Base-by-base conservation (phyloP, 2,888 invertebrate species). In the Chloroclysta siterata region DNA sequence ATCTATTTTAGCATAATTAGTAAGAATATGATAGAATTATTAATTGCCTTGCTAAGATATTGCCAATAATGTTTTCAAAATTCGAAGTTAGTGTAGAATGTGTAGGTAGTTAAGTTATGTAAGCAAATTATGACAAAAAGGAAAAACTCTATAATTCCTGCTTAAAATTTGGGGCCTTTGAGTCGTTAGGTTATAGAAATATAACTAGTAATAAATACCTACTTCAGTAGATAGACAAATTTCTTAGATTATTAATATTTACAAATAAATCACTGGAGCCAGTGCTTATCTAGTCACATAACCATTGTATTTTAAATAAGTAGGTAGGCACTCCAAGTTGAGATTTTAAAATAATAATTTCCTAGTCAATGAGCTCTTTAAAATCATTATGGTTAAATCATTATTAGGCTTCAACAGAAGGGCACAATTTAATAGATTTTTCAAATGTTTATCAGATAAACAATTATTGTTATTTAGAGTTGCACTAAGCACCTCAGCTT, bases 151-250 rank as follows among this genome's bases (percentile, higher is more conserved):
- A 42, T 54, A 55, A 59, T 54, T 62, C 65, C 71, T 73, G 77
- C 76, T 77, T 78, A 55, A 72, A 73, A 75, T 63, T 46, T 73
- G 70, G 74, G 75, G 73, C 77, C 75, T 77, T 77, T 59, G 60
- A 73, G 60, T 69, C 71, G 63, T 65, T 59, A 53, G 33, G 47
- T 50, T 59, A 15, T 39, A 58, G 22, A 50, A 53, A 54, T 48
- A 28, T 22, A 22, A 3, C 22, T 22, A 22, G 22, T 22, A 22
- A 13, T 48, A 50, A 15, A n/a, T 50, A 33, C 11, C 3, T 47
- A 47, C 7, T 33, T 50, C 10, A 46, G 3, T 46, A 46, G 11
- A 10, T 44, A 15, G 44, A 6, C 8, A 15, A n/a, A n/a, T n/a
- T n/a, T n/a, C 15, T 7, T 46, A 46, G 44, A 7, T 2, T 46